phyloP scores from a whole-genome alignment of 2,888 invertebrate genomes.

The Mayetiola destructor region DNA sequence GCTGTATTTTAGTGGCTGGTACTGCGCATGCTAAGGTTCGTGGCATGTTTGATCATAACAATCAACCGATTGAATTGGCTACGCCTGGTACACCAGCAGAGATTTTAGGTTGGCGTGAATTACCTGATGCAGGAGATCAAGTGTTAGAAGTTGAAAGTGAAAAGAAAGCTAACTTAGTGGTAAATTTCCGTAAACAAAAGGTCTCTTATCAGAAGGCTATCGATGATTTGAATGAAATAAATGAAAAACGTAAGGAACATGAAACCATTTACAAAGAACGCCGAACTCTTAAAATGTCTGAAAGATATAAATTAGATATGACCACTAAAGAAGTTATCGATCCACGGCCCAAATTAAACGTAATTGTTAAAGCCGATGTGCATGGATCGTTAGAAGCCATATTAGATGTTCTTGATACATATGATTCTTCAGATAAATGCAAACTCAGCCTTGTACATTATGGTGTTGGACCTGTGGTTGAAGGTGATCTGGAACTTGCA shows the following conservation, averaged over 20 bases:
- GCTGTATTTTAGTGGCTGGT: slow-evolving; percentile 68
- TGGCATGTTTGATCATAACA: slow-evolving; percentile 63
- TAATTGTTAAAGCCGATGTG: slow-evolving; percentile 72
- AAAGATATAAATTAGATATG: slow-evolving; percentile 22
- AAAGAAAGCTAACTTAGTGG: slow-evolving; percentile 52
- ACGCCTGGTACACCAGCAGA: slow-evolving; percentile 65
- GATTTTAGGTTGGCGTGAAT: slow-evolving; percentile 78
- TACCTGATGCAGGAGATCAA: slow-evolving; percentile 79
- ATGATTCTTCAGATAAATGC: slow-evolving; percentile 56
- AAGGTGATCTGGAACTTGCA: slow-evolving; percentile 71
- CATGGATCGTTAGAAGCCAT: slow-evolving; percentile 94
- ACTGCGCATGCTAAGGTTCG: slow-evolving; percentile 71
- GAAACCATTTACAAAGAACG: slow-evolving; percentile 46
- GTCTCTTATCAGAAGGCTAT: slow-evolving; percentile 47
- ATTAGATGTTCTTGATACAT: slow-evolving; percentile 76
- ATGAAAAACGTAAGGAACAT: slow-evolving; percentile 50
- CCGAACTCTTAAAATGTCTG: slow-evolving; percentile 29
- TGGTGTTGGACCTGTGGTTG: slow-evolving; percentile 76
- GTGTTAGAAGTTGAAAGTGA: slow-evolving; percentile 71
- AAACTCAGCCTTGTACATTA: slow-evolving; percentile 73
- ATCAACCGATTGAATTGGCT: slow-evolving; percentile 48
- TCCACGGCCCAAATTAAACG: slow-evolving; percentile 40
- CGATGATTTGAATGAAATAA: slow-evolving; percentile 46
- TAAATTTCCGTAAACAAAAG: slow-evolving; percentile 47
- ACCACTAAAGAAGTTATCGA: slow-evolving; percentile 42